Evolutionary conservation across 2,797 vertebrate genomes (phyloP).

Genomic region (Enteromius fasciolatus): DNA sequence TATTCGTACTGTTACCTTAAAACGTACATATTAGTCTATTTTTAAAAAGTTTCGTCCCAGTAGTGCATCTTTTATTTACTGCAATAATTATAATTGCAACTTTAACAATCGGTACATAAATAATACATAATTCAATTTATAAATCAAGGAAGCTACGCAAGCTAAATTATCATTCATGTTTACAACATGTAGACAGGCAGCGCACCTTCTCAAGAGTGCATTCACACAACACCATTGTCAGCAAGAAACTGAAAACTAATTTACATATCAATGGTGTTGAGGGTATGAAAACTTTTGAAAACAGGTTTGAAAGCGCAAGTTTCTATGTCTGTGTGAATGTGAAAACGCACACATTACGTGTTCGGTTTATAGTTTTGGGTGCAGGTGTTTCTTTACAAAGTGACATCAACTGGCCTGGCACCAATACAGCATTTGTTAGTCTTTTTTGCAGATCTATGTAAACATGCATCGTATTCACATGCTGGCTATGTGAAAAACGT

Average conservation of each 20-base stretch:
- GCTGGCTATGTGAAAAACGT: background rate
- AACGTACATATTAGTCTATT: background rate
- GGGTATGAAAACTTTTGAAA: background rate
- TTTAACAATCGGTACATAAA: background rate
- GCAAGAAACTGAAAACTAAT: background rate
- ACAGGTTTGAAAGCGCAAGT: background rate
- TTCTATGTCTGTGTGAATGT: background rate
- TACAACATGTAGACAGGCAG: background rate
- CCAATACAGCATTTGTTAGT: background rate
- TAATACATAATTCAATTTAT: background rate
- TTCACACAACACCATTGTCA: background rate
- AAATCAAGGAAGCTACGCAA: background rate
- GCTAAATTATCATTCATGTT: background rate
- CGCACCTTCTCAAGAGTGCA: background rate
- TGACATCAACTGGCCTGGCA: background rate
- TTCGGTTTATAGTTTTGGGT: background rate
- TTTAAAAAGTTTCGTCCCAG: background rate
- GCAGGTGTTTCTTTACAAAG: background rate
- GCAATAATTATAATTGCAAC: background rate
- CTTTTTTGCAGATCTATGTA: background rate
- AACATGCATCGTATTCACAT: background rate
- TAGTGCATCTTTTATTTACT: background rate
- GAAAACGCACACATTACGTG: background rate
- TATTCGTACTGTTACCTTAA: background rate
- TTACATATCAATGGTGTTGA: background rate